phyloP scores from a whole-genome alignment of 2,797 vertebrate genomes.

The Lutra lutra region DNA sequence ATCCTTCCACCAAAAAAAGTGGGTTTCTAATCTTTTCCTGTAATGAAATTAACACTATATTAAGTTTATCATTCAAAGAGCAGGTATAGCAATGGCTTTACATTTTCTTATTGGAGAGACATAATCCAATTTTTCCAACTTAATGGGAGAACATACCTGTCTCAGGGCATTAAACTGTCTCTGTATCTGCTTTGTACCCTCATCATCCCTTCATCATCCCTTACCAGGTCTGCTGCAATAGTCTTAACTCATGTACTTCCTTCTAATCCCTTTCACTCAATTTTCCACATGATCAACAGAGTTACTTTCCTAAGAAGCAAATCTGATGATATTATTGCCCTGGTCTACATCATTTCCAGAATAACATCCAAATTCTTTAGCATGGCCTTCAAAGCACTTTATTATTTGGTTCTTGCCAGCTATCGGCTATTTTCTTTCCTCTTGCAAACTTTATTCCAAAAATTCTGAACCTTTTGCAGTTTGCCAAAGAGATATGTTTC shows the following conservation, averaged over 20 bases:
- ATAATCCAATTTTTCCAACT: constrained; percentile 11
- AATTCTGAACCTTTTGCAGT: not conserved
- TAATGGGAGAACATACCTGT: not conserved
- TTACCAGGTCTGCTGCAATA: not conserved
- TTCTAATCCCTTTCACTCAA: not conserved
- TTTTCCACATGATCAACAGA: constrained; percentile 20
- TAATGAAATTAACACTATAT: constrained; percentile 51
- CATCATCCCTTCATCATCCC: not conserved
- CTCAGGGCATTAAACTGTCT: not conserved
- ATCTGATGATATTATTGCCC: not conserved
- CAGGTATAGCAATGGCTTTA: constrained; percentile 20
- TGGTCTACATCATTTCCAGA: constrained; percentile 29
- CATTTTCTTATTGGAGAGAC: constrained; percentile 27
- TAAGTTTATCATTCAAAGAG: constrained; percentile 60
- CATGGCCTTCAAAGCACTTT: not conserved
- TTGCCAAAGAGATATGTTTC: not conserved
- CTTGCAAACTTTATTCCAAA: not conserved
- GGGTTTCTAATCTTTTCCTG: constrained; percentile 3
- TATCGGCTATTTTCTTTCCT: not conserved
- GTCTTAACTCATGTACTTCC: not conserved
- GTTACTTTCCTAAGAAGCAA: constrained; percentile 30
- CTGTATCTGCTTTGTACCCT: not conserved
- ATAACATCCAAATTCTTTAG: constrained; percentile 31
- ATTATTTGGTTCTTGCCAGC: not conserved
- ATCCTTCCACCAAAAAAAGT: not conserved